Percentiles rank a stretch among this genome's conserved stretches.
Conservation (phyloP, 1,140 invertebrate species). For the Plutomurus gul region DNA sequence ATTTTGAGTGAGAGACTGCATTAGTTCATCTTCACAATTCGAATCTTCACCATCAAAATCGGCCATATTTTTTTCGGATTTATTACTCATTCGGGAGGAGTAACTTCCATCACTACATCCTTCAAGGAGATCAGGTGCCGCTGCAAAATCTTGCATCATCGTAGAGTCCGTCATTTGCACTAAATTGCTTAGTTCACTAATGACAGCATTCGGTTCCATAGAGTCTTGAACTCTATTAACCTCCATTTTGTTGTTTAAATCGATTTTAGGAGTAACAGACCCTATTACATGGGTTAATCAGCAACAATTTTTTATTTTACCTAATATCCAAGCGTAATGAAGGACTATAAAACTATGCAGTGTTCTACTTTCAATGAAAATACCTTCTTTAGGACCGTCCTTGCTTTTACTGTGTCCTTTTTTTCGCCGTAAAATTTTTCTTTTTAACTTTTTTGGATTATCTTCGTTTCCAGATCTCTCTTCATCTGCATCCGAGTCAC, state of each 20-base stretch:
- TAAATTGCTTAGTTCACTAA: conserved; percentile 62
- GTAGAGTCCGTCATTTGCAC: conserved; percentile 56
- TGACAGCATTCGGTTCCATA: conserved; percentile 57
- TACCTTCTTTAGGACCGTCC: neutral
- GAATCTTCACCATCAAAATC: conserved; percentile 93
- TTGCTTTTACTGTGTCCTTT: conserved; percentile 38
- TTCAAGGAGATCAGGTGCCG: conserved; percentile 33
- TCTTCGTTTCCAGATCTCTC: conserved; percentile 62
- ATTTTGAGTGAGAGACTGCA: conserved; percentile 70
- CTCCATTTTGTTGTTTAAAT: neutral
- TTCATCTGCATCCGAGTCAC: conserved; percentile 61
- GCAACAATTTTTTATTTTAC: neutral
- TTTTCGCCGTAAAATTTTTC: conserved; percentile 57
- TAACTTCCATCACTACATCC: conserved; percentile 71
- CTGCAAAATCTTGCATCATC: conserved; percentile 46
- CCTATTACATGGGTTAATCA: neutral
- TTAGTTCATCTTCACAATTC: conserved; percentile 83
- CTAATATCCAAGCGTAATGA: no score
- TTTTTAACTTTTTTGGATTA: conserved; percentile 57
- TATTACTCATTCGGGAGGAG: conserved; percentile 85
- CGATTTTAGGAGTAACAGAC: conserved; percentile 1
- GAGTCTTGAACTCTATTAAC: neutral
- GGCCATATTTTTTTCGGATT: conserved; percentile 93
- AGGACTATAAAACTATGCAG: neutral
- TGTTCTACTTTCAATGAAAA: neutral